These are phyloP conservation scores for Anguilla rostrata DNA, from an alignment of 2,113 vertebrate genomes.

Conservation along the genomic window DNA sequence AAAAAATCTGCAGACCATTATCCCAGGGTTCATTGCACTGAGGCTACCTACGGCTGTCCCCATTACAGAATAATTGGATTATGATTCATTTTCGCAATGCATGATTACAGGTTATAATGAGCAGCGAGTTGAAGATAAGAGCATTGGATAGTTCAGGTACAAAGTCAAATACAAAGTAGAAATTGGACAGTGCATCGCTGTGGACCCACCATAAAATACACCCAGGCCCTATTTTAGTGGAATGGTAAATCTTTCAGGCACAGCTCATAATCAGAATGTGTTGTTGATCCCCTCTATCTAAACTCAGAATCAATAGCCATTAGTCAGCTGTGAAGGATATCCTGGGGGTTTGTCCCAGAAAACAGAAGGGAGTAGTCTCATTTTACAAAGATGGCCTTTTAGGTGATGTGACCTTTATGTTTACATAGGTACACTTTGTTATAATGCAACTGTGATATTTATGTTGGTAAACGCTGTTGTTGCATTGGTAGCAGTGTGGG, in stretches of 20 bases:
- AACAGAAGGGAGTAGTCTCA: not conserved
- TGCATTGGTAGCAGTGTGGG: not conserved
- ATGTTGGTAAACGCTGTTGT: not conserved
- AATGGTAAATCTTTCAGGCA: conserved; percentile 2
- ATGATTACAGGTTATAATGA: not conserved
- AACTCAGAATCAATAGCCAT: not conserved
- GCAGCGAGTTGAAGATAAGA: not conserved
- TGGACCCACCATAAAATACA: not conserved
- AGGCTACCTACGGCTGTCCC: not conserved
- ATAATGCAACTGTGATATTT: not conserved
- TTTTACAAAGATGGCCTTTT: not conserved
- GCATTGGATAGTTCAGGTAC: not conserved
- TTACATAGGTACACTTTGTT: not conserved
- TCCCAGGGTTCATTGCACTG: not conserved
- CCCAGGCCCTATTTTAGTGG: not conserved
- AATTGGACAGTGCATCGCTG: not conserved
- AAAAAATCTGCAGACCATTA: not conserved
- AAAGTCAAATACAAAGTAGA: not conserved
- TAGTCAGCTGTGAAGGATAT: not conserved
- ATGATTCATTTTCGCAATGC: no score
- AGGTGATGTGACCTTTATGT: no score
- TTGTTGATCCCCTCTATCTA: not conserved
- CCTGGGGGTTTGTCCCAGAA: not conserved
- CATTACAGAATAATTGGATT: no score
- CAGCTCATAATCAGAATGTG: not conserved